Base-by-base conservation (phyloP, 2,888 invertebrate species). In the Calephelis perditalis region DNA sequence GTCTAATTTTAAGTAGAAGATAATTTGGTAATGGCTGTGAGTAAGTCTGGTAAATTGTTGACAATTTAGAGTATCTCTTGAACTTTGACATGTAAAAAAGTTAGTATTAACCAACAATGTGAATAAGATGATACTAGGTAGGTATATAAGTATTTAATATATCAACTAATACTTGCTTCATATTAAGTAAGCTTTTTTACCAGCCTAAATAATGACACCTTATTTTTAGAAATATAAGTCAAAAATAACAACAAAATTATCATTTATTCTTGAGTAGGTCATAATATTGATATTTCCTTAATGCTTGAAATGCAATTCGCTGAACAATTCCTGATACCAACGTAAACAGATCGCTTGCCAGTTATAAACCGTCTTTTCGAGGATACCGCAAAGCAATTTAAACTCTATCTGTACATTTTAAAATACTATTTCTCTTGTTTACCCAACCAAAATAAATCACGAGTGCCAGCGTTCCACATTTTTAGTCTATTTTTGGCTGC, bases 401-500 rank as follows among this genome's bases (percentile, higher is more conserved):
- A 26, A 10, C 26, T 9, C 26, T 52, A 26, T 35, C n/a, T 49
- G n/a, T 37, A 3, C 40, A 40, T 4, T 8, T 7, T 8, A 40
- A 6, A 40, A 40, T 40, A 1, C 40, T 40, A 40, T 40, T 40
- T 40, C 40, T 40, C 40, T 40, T 40, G 40, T 40, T 40, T 40
- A 6, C 40, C 8, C 40, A 26, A 26, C 43, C 8, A 49, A 43
- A 54, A 35, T 54, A 59, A 54, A 54, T 54, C 59, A 40, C 26
- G 7, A 43, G 57, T 49, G 35, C 49, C 54, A 43, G 35, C 43
- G 56, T 56, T 56, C 56, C 12, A 56, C 12, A 56, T 40, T 78
- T 72, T 71, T 81, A 68, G 73, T 87, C 81, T 89, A 89, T 89
- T 89, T 89, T 84, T 87, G 86, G 80, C 86, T 88, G 88, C 86